These are phyloP conservation scores for Acrocephalus scirpaceus DNA, from an alignment of 2,797 vertebrate genomes.

Conservation along the genomic window DNA sequence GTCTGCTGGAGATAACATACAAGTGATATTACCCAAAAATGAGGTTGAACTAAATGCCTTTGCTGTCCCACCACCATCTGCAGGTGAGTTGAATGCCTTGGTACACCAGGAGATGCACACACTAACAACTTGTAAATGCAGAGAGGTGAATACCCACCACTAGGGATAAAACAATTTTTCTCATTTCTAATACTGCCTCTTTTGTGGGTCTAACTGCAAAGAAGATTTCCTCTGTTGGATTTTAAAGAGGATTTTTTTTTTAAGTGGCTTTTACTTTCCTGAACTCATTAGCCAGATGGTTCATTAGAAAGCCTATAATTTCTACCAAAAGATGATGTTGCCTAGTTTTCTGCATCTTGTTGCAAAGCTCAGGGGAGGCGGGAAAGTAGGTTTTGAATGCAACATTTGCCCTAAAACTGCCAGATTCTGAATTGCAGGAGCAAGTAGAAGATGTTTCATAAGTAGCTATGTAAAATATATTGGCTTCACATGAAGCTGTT, in stretches of 20 bases:
- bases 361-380: not conserved
- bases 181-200: not conserved
- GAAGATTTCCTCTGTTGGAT: not conserved
- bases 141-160: not conserved
- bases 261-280: not conserved
- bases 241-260: not conserved
- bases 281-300: not conserved
- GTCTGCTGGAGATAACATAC: conserved; percentile 74
- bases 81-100: conserved; percentile 71
- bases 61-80: conserved; percentile 64
- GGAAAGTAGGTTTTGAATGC: not conserved
- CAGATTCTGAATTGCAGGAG: not conserved
- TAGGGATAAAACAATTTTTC: not conserved
- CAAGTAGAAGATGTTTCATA: not conserved
- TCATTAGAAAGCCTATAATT: not conserved
- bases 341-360: not conserved
- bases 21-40: conserved; percentile 70
- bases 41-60: conserved; percentile 74
- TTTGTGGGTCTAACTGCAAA: not conserved
- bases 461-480: not conserved
- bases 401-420: not conserved
- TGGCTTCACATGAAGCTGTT: not conserved
- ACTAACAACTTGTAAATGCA: not conserved
- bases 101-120: not conserved
- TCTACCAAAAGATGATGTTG: not conserved